These are phyloP conservation scores for Aelia acuminata DNA, from an alignment of 2,888 invertebrate genomes.

Conservation along the genomic window DNA sequence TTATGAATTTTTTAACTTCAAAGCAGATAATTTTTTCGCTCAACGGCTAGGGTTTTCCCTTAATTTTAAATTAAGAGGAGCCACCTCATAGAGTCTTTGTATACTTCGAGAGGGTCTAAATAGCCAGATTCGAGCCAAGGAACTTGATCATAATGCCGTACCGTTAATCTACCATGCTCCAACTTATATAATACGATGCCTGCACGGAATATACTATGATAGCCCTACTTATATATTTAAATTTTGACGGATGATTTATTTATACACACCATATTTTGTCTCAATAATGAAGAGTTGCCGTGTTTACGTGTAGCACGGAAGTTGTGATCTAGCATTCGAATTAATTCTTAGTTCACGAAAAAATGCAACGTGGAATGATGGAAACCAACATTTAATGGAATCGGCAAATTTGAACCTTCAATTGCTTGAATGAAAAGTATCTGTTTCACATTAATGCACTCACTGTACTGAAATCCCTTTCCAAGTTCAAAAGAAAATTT, in stretches of 20 bases:
- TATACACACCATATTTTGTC: neutral
- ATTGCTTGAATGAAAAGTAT: neutral
- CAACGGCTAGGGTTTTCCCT: no score
- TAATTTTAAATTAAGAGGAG: no score
- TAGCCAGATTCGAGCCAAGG: no score
- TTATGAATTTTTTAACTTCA: no score
- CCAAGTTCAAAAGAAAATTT: no score
- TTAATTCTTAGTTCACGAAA: neutral
- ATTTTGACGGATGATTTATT: neutral
- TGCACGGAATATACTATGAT: neutral
- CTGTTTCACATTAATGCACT: neutral
- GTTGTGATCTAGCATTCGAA: neutral
- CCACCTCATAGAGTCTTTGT: no score
- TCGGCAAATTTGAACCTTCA: neutral
- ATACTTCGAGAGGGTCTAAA: no score
- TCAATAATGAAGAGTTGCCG: constrained; percentile 11
- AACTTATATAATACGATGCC: no score
- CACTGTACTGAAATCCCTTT: no score
- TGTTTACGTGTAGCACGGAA: constrained; percentile 22
- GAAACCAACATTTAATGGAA: neutral
- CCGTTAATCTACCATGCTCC: no score
- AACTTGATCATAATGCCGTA: no score
- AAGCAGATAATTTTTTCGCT: no score
- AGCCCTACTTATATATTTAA: neutral
- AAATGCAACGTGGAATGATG: neutral